phyloP scores from a whole-genome alignment of 2,113 vertebrate species.

The Cynoglossus semilaevis region DNA sequence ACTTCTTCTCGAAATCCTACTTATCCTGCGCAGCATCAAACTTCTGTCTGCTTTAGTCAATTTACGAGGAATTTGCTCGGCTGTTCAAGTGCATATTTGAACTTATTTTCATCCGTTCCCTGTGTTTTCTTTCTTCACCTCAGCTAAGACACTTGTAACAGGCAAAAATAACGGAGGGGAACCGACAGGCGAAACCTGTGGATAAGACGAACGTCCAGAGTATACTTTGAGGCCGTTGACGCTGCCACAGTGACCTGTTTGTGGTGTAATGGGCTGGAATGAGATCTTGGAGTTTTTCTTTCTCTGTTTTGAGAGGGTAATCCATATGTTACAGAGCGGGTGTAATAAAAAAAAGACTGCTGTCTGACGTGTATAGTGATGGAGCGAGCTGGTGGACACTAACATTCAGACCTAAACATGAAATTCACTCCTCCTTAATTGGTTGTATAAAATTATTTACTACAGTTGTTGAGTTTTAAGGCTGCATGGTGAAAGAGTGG shows the following conservation, averaged over 20 bases:
- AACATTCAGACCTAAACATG: no score
- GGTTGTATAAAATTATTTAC: no score
- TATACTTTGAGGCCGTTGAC: slow-evolving; percentile 5
- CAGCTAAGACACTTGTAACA: slow-evolving; percentile 17
- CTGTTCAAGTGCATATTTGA: slow-evolving; percentile 57
- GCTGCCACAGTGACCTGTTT: slow-evolving; percentile 38
- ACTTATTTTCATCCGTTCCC: slow-evolving; percentile 48
- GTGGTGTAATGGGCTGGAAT: slow-evolving; percentile 37
- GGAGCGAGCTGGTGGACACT: no score
- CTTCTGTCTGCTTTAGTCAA: slow-evolving; percentile 41
- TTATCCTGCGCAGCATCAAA: slow-evolving; percentile 33
- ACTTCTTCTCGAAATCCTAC: slow-evolving; percentile 16
- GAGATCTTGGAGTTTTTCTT: slow-evolving; percentile 35
- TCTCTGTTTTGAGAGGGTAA: slow-evolving; percentile 23
- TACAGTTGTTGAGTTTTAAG: no score
- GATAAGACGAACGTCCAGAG: slow-evolving; percentile 24
- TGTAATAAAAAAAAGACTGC: no score
- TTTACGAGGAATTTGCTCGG: slow-evolving; percentile 57
- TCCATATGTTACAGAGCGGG: slow-evolving; percentile 9
- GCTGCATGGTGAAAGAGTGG: no score
- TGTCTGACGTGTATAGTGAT: no score
- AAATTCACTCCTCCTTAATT: no score
- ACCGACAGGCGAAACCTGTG: slow-evolving; percentile 3
- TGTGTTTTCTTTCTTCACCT: slow-evolving; percentile 12
- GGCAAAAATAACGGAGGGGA: slow-evolving; percentile 9